Conservation (phyloP, 2,888 invertebrate genomes). For the Epirrhoe alternata region DNA sequence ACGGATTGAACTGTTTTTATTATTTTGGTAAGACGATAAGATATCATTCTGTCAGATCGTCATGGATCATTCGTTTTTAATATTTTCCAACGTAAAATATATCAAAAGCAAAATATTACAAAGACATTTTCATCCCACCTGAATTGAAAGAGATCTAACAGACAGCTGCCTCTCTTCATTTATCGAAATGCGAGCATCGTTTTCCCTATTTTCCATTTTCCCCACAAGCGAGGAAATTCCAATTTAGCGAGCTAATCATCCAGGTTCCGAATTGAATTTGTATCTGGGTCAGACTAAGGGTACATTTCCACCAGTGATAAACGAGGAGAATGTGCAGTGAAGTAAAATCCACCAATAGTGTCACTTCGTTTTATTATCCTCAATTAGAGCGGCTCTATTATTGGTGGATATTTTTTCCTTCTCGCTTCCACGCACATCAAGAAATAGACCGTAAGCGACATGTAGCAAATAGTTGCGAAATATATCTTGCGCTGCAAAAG, state of each 20-base stretch:
- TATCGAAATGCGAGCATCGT: conserved; percentile 16
- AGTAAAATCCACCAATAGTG: background rate
- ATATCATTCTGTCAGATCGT: conserved; percentile 24
- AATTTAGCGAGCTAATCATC: conserved; percentile 33
- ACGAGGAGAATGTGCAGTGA: background rate
- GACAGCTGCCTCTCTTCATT: conserved; percentile 13
- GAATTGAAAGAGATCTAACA: conserved; percentile 10
- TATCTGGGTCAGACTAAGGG: conserved; percentile 24
- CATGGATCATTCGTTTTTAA: background rate
- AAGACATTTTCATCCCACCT: background rate
- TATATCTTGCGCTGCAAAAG: too few relatives aligned
- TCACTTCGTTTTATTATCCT: background rate
- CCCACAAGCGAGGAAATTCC: conserved; percentile 22
- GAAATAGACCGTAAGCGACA: background rate
- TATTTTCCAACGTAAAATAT: too few relatives aligned
- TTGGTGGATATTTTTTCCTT: background rate
- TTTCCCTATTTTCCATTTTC: conserved; percentile 20
- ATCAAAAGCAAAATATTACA: too few relatives aligned
- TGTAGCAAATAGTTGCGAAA: background rate
- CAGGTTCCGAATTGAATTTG: conserved; percentile 29
- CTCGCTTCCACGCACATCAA: background rate
- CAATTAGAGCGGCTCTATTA: background rate
- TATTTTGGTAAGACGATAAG: conserved; percentile 21
- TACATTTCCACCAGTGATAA: background rate
- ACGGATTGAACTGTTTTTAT: conserved; percentile 15